Evolutionary conservation across 2,888 invertebrate species (phyloP), one percentile per base, ranked within the genome.

Genomic region (Serripes groenlandicus): DNA sequence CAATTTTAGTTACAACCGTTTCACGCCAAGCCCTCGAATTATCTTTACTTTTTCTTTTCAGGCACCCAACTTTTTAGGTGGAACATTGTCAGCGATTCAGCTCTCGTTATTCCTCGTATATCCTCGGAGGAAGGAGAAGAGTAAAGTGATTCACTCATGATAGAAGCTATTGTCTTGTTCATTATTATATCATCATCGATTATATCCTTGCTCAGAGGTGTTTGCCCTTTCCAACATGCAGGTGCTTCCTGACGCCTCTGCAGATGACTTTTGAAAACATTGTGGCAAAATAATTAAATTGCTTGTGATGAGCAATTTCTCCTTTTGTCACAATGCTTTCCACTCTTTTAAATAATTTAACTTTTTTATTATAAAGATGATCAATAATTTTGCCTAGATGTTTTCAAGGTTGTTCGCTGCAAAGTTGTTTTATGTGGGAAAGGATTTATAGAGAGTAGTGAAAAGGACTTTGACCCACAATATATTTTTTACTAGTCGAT

Each of bases 1-100:
- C n/a, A n/a, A n/a, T n/a, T n/a, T n/a, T n/a, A n/a, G n/a, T n/a
- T n/a, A n/a, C n/a, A n/a, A n/a, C n/a, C n/a, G n/a, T n/a, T n/a
- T n/a, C n/a, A n/a, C n/a, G n/a, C n/a, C n/a, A n/a, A n/a, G n/a
- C n/a, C n/a, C n/a, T n/a, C n/a, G n/a, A n/a, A n/a, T n/a, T n/a
- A n/a, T n/a, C n/a, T n/a, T n/a, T n/a, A n/a, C n/a, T n/a, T n/a
- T 64, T 52, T 62, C 26, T 34, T 80, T 78, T 74, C 77, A 85
- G 85, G 79, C 74, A 34, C 85, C 85, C 34, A 85, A 82, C 58
- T 34, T 81, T 26, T 37, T 85, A 9, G 85, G 85, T 26, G 81
- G 64, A 26, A 56, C 76, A 11, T 52, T 85, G 30, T 78, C 85
- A 21, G 58, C 77, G n/a, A 37, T 81, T 23, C 85, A 85, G 52